These are phyloP conservation scores for Parnassius apollo DNA, from an alignment of 2,888 invertebrate genomes.

Conservation along the genomic window DNA sequence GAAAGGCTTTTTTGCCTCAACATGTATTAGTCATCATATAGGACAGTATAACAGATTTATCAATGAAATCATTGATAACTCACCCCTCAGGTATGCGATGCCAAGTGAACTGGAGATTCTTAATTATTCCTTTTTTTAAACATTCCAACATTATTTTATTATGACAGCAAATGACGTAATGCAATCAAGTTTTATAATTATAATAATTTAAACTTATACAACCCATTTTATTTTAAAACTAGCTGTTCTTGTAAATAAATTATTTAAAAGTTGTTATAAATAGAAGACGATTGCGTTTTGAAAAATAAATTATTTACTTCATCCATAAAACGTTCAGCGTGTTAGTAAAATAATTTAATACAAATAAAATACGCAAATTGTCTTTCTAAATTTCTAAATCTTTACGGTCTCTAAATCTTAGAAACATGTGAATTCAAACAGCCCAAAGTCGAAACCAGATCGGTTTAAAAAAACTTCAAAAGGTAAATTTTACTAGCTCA, in stretches of 20 bases:
- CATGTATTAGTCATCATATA: slow-evolving; percentile 62
- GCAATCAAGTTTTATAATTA: background rate
- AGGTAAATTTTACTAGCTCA: too few relatives aligned
- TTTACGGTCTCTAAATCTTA: too few relatives aligned
- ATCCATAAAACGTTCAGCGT: background rate
- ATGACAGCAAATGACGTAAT: slow-evolving; percentile 11
- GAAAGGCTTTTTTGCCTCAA: slow-evolving; percentile 47
- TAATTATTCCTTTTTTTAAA: slow-evolving; percentile 20
- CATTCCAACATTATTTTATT: slow-evolving; percentile 11
- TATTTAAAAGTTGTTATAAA: too few relatives aligned
- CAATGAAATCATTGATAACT: slow-evolving; percentile 57
- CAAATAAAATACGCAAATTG: background rate
- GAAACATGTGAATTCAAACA: too few relatives aligned
- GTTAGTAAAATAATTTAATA: background rate
- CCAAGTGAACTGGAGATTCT: slow-evolving; percentile 13
- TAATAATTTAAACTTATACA: too few relatives aligned
- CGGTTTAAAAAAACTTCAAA: too few relatives aligned
- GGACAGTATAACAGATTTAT: slow-evolving; percentile 54
- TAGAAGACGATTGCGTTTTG: too few relatives aligned
- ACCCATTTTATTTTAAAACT: too few relatives aligned
- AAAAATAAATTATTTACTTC: background rate
- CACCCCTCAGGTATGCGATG: slow-evolving; percentile 27
- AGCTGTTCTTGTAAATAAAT: too few relatives aligned
- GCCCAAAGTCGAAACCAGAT: too few relatives aligned
- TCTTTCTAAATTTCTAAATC: too few relatives aligned